Evolutionary conservation across 2,797 vertebrate species (phyloP), one percentile per base, ranked within the genome.

Genomic region (Brachyrhaphis roseni): DNA sequence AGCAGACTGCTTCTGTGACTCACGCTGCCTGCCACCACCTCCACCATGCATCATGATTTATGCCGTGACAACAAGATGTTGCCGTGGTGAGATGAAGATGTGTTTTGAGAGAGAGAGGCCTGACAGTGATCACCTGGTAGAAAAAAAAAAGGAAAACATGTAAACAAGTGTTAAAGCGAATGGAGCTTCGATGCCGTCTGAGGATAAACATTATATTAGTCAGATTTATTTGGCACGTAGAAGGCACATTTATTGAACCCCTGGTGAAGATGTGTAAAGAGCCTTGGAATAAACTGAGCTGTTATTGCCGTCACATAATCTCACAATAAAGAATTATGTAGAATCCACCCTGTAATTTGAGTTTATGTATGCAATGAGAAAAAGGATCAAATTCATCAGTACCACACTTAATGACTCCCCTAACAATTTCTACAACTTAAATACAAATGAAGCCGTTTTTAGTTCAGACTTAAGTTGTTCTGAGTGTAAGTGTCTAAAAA

Each of bases 1-100:
- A 91, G 84, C 86, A 93, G 92, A 91, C 92, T 82, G 90, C 91
- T 90, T 78, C 88, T 90, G 91, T 91, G 89, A 94, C 91, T 92
- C 87, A 89, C 74, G 86, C 84, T 87, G 91, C 85, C 86, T 85
- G 82, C 91, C 88, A 87, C 87, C 90, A 92, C 93, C 88, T 92
- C 92, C 91, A 81, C 81, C 66, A 86, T 80, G 82, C 83, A 83
- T 89, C 88, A 81, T 90, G 90, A 93, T 92, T 93, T 92, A 93
- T 91, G 85, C 82, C 82, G 57, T 74, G 84, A 89, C 84, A 89
- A 84, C 82, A 77, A 88, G 83, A 82, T 45, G 64, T 78, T 34
- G 82, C 64, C 55, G 73, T 28, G 43, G 79, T 20, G 74, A 84
- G 86, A 91, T 88, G 87, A 86, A 91, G 86, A 89, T 72, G 12